Percentiles rank a stretch among this genome's conserved stretches.
These are phyloP conservation scores for Tonatia bakeri DNA, from an alignment of 2,113 vertebrate genomes.

Conservation along the genomic window DNA sequence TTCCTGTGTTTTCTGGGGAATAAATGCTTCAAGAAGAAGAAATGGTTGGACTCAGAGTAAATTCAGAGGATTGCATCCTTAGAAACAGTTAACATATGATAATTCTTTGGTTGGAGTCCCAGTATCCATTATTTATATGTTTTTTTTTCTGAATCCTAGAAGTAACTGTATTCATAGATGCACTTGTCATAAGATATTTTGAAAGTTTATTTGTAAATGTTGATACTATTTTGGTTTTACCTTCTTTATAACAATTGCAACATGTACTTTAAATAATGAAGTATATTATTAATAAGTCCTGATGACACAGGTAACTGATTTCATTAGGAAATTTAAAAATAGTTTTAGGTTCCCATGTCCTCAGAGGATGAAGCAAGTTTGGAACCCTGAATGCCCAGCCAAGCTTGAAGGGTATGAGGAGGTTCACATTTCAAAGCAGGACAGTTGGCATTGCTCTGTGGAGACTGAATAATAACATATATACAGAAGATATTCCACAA, in stretches of 20 bases:
- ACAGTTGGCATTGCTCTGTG: neutral
- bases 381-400: rapidly evolving
- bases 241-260: neutral
- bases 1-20: neutral
- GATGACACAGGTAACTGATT: neutral
- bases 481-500: neutral
- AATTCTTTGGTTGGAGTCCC: rapidly evolving
- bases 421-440: neutral
- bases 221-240: neutral
- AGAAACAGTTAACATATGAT: neutral
- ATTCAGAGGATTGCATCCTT: neutral
- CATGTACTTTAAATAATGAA: neutral
- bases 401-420: neutral
- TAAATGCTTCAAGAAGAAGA: neutral
- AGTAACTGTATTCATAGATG: neutral
- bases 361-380: neutral
- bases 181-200: neutral
- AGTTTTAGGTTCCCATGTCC: neutral
- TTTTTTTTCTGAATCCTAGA: neutral
- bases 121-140: neutral
- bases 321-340: neutral
- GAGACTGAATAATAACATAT: neutral
- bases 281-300: neutral
- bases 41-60: neutral
- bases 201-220: neutral